A percentile compares a stretch with the other conserved stretches of the same genome.
These are phyloP conservation scores for Aptenodytes patagonicus DNA, from an alignment of 2,113 vertebrate species.

Conservation along the genomic window DNA sequence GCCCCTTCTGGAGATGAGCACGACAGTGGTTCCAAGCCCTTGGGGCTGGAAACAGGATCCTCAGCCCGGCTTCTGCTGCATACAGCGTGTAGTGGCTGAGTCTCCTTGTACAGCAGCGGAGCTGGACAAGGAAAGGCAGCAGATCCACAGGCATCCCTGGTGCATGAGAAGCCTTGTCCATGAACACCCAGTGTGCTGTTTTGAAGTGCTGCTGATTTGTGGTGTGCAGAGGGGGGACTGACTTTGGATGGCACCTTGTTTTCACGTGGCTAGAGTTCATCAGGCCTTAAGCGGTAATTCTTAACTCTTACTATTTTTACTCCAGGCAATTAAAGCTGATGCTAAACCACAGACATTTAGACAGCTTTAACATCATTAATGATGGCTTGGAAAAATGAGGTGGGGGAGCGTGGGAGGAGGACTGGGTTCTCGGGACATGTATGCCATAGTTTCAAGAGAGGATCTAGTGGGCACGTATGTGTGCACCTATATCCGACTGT, in stretches of 20 bases:
- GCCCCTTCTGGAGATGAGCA: neutral
- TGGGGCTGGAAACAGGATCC: neutral
- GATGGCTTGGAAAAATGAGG: neutral
- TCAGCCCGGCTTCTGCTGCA: neutral
- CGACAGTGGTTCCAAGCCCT: neutral
- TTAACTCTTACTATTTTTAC: neutral
- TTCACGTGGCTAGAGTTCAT: neutral
- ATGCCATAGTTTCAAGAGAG: neutral
- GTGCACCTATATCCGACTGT: fast-evolving
- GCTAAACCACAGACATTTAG: neutral
- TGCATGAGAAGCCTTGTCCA: fast-evolving
- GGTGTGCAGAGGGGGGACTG: neutral
- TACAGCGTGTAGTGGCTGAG: fast-evolving
- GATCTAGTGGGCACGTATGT: fast-evolving
- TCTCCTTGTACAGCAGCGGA: fast-evolving
- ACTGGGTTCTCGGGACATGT: neutral
- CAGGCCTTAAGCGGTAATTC: neutral
- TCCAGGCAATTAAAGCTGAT: neutral
- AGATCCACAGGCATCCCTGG: neutral
- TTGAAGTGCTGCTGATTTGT: neutral
- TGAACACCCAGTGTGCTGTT: fast-evolving
- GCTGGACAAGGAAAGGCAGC: neutral
- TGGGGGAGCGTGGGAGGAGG: neutral
- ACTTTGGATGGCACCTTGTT: neutral
- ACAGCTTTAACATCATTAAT: too few species aligned